Base-by-base conservation (phyloP, 2,797 vertebrate species). In the Calcarius lapponicus region DNA sequence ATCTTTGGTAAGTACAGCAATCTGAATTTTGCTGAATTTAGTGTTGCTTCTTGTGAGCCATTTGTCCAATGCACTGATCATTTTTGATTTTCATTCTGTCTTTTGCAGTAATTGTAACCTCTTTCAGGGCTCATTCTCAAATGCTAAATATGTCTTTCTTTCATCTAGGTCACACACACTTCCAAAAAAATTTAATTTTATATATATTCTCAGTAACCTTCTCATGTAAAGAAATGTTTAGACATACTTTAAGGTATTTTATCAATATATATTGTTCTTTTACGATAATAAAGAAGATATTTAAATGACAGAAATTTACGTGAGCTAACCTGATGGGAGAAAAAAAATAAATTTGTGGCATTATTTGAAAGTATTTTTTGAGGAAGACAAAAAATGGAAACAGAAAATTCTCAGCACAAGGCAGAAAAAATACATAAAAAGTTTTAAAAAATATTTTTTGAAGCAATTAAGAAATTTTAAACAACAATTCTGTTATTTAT, bases 251-350 rank as follows among this genome's bases (percentile, higher is more conserved):
- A 71, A 58, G 10, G 25, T 3, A 80, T 60, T 71, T 54, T 22
- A 48, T 45, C 13, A 54, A 32, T 20, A 40, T 11, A 28, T 29
- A 6, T 36, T 58, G 0, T 47, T 73, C 3, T n/a, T 13, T 36
- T 20, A n/a, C 17, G 2, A 22, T 56, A 72, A 7, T 56, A 67
- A 67, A 66, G 2, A 75, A 43, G n/a, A 67, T 11, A 1, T 6
- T 20, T 42, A 75, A 86, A 48, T 47, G 2, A 47, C 7, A 67
- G 7, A 73, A 36, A 74, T 28, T 36, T 42, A 47, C 34, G 7
- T 8, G 0, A 0, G 4, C 38, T 34, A 47, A 29, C 3, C 7
- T 28, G 16, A 28, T 50, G 7, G 0, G 11, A 31, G 16, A 84
- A 64, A 62, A 5, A 65, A 73, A 40, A 17, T n/a, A 43, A 17